Base-by-base conservation (phyloP, 2,797 vertebrate genomes). In the Ceryle rudis region DNA sequence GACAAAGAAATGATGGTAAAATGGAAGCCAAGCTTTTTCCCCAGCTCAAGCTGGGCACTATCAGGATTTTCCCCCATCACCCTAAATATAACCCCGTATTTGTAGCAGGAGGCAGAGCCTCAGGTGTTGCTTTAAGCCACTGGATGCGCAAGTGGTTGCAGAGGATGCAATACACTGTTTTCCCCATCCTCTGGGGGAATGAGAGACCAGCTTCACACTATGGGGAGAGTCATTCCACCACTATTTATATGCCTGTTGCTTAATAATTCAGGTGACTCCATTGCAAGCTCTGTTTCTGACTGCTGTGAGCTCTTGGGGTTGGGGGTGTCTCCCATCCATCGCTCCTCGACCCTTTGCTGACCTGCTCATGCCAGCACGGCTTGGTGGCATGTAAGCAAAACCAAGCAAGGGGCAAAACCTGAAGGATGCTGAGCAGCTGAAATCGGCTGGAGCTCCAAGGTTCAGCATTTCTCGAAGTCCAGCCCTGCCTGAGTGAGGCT, bases 351-450 rank as follows among this genome's bases (percentile, higher is more conserved):
- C n/a, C 70, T 35, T 44, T 37, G 46, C 57, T n/a, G 0, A 37
- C 7, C 60, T 31, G 26, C 3, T 51, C 52, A 73, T 86, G 77
- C 81, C 77, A 89, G 51, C 87, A 52, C 37, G 49, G 35, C 49
- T 44, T 0, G 17, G 67, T 10, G 42, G 20, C 33, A 19, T 0
- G 16, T 13, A 25, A 57, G 28, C 10, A 65, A 67, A 81, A 39
- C 18, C 47, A 5, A 54, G 41, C n/a, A 37, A 70, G 16, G 51
- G 14, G 7, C 3, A 4, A 86, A 90, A 19, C 41, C 62, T 1
- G 37, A 82, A 72, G 0, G 81, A 70, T 77, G 91, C 84, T 47
- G 42, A 71, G 75, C 91, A 85, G 81, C 72, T 91, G 92, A 65
- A 67, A 86, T 83, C 86, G 65, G 66, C 69, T 67, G 81, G 64